Evolutionary conservation across 1,140 invertebrate genomes (phyloP).

Genomic region (Steinernema feltiae): DNA sequence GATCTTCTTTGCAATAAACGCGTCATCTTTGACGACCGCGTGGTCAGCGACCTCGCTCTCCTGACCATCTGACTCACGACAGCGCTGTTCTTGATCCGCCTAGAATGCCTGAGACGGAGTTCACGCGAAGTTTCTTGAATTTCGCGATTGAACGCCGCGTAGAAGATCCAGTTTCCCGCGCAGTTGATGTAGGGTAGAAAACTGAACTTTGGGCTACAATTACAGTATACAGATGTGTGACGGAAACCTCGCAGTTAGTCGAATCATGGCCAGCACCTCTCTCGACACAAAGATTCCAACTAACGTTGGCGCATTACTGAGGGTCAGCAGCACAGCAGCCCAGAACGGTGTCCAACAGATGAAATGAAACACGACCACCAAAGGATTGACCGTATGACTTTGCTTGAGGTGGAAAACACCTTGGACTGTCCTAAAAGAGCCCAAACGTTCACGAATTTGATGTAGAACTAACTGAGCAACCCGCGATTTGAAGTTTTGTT

Average conservation of each 20-base stretch:
- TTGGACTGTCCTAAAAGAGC: too few relatives aligned
- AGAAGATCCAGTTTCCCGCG: conserved; percentile 49
- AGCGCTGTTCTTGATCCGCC: too few relatives aligned
- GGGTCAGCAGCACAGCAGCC: background rate
- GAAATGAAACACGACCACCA: conserved; percentile 45
- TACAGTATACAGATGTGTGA: too few relatives aligned
- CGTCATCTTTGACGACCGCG: too few relatives aligned
- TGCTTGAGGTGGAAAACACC: too few relatives aligned
- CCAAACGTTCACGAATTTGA: background rate
- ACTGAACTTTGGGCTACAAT: background rate
- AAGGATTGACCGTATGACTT: conserved; percentile 34
- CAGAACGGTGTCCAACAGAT: conserved; percentile 47
- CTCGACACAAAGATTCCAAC: too few relatives aligned
- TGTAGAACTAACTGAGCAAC: background rate
- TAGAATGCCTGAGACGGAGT: background rate
- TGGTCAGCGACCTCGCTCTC: too few relatives aligned
- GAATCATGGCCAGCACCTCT: too few relatives aligned
- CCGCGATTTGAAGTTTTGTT: too few relatives aligned
- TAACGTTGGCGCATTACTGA: background rate
- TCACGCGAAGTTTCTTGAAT: background rate
- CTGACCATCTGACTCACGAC: too few relatives aligned
- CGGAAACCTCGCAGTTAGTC: too few relatives aligned
- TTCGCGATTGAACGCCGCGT: conserved; percentile 31
- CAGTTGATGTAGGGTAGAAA: conserved; percentile 47
- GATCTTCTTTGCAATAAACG: too few relatives aligned